These are phyloP conservation scores for Champsocephalus gunnari DNA, from an alignment of 2,797 vertebrate genomes.

Conservation along the genomic window DNA sequence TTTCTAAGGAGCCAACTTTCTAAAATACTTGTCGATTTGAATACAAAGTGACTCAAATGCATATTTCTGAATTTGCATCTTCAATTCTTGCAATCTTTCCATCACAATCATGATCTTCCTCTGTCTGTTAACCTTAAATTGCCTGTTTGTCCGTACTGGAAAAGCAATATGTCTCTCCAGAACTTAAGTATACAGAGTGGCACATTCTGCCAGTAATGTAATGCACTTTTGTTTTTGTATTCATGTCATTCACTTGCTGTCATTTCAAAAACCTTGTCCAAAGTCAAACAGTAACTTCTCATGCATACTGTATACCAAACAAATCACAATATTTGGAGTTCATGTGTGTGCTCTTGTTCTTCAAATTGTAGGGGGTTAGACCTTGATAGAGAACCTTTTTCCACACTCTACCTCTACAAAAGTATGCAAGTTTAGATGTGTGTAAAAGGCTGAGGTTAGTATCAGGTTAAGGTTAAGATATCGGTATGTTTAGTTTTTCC, in stretches of 20 bases:
- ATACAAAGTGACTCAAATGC: not conserved
- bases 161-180: slow-evolving; percentile 7
- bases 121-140: not conserved
- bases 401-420: not conserved
- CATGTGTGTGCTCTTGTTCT: not conserved
- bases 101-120: not conserved
- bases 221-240: slow-evolving; percentile 34
- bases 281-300: slow-evolving; percentile 38
- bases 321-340: slow-evolving; percentile 18
- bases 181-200: slow-evolving; percentile 1
- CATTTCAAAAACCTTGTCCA: slow-evolving; percentile 30
- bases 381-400: not conserved
- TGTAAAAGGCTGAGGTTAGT: not conserved
- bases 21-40: not conserved
- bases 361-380: not conserved
- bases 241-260: slow-evolving; percentile 19
- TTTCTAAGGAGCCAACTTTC: not conserved
- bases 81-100: not conserved
- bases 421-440: not conserved
- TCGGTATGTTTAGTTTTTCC: no score
- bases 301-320: slow-evolving; percentile 11
- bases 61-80: not conserved
- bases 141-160: not conserved
- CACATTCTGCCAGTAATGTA: slow-evolving; percentile 5
- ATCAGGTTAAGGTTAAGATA: not conserved